These are phyloP conservation scores for Mus caroli DNA, from an alignment of 2,797 vertebrate genomes.

Conservation along the genomic window DNA sequence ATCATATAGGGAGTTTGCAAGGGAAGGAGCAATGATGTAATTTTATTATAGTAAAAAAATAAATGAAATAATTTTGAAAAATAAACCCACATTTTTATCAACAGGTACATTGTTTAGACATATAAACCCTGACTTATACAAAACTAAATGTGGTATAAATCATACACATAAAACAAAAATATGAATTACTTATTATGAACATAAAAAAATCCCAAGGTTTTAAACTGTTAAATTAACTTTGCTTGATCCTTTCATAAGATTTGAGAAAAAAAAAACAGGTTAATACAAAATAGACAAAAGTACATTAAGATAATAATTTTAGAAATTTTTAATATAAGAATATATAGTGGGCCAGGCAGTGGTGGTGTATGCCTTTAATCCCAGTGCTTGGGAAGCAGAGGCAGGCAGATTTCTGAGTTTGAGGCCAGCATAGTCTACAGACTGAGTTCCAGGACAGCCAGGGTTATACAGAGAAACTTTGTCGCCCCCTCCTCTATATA, in stretches of 20 bases:
- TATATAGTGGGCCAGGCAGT: neutral
- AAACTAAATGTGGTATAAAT: constrained; percentile 43
- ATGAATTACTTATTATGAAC: neutral
- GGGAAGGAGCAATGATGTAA: neutral
- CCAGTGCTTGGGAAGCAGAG: no score
- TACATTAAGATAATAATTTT: constrained; percentile 19
- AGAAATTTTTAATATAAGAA: neutral
- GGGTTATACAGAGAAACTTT: no score
- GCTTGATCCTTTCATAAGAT: neutral
- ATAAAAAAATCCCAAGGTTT: neutral
- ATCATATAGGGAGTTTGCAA: neutral
- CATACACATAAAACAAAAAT: neutral
- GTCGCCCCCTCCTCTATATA: no score
- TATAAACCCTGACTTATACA: neutral
- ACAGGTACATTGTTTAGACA: neutral
- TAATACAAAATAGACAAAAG: neutral
- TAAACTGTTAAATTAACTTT: constrained; percentile 33
- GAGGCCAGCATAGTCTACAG: no score
- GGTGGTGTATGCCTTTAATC: no score
- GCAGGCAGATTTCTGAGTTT: no score
- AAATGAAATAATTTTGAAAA: neutral
- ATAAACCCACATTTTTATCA: neutral
- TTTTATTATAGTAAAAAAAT: neutral
- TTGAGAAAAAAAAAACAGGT: constrained; percentile 22
- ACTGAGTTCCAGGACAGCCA: no score